Conservation (phyloP, 2,113 vertebrate genomes). For the Gambusia holbrooki region DNA sequence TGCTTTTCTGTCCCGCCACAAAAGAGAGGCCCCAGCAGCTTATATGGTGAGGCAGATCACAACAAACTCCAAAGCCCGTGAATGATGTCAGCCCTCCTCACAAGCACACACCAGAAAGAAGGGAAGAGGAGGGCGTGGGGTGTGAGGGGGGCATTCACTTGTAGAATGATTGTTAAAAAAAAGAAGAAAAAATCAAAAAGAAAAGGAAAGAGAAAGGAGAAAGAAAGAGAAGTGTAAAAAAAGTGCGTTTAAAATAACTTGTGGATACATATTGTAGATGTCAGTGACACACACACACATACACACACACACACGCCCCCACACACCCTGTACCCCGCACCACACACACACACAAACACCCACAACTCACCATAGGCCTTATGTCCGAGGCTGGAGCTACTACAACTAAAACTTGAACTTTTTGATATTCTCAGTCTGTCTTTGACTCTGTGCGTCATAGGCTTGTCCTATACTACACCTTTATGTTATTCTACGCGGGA, state of each 20-base stretch:
- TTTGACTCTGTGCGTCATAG: not conserved
- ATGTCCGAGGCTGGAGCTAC: slow-evolving; percentile 30
- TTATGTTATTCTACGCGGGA: not conserved
- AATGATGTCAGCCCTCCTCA: slow-evolving; percentile 64
- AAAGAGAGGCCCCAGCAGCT: slow-evolving; percentile 60
- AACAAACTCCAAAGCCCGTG: slow-evolving; percentile 69
- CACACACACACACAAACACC: not conserved
- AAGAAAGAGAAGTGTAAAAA: no score
- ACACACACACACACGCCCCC: no score
- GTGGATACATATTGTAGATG: not conserved
- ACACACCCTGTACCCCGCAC: no score
- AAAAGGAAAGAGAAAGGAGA: slow-evolving; percentile 19
- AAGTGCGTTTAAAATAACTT: slow-evolving; percentile 16
- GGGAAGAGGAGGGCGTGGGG: no score
- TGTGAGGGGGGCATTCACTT: slow-evolving; percentile 46
- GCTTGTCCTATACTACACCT: not conserved
- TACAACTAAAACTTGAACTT: slow-evolving; percentile 60
- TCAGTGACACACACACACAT: not conserved
- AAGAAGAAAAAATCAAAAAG: slow-evolving; percentile 4
- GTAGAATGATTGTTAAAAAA: slow-evolving; percentile 51
- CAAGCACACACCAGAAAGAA: slow-evolving; percentile 48
- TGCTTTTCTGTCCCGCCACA: slow-evolving; percentile 58
- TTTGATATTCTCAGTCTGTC: slow-evolving; percentile 27
- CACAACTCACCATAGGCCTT: slow-evolving; percentile 42
- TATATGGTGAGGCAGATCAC: slow-evolving; percentile 66